These are phyloP conservation scores for Lepeophtheirus nordmannii DNA, from an alignment of 2,888 invertebrate genomes.

Conservation along the genomic window DNA sequence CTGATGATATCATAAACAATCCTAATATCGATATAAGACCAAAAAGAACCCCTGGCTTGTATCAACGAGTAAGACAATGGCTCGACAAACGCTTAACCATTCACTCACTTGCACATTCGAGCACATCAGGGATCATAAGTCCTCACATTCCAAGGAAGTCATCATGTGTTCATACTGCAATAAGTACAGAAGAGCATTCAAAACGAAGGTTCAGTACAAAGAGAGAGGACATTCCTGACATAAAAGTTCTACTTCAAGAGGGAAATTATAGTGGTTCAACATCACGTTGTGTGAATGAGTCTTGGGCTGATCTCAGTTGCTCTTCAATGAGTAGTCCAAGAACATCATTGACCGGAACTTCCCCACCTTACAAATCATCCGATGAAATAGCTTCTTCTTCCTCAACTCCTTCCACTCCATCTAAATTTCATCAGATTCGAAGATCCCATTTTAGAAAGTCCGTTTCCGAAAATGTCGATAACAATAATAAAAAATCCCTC, in stretches of 20 bases:
- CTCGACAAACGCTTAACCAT: not conserved
- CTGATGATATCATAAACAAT: not conserved
- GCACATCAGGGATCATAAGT: not conserved
- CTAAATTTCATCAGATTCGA: conserved; percentile 14
- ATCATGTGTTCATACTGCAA: not conserved
- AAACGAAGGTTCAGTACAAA: not conserved
- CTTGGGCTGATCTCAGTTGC: not conserved
- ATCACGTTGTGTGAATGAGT: not conserved
- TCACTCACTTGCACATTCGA: not conserved
- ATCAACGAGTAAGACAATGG: not conserved
- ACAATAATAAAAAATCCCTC: conserved; percentile 6
- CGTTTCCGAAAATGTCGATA: not conserved
- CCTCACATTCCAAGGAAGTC: not conserved
- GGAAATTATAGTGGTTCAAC: not conserved
- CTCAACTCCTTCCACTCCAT: conserved; percentile 17
- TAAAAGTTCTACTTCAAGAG: not conserved
- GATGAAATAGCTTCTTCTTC: conserved; percentile 8
- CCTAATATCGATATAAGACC: not conserved
- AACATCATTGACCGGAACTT: conserved; percentile 3
- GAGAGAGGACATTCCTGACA: not conserved
- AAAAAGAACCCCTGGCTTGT: not conserved
- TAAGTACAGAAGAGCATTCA: not conserved
- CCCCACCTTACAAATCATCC: conserved; percentile 26
- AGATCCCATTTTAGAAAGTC: not conserved
- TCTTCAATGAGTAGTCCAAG: not conserved